phyloP scores from a whole-genome alignment of 2,113 vertebrate genomes.

The Pleuronectes platessa region DNA sequence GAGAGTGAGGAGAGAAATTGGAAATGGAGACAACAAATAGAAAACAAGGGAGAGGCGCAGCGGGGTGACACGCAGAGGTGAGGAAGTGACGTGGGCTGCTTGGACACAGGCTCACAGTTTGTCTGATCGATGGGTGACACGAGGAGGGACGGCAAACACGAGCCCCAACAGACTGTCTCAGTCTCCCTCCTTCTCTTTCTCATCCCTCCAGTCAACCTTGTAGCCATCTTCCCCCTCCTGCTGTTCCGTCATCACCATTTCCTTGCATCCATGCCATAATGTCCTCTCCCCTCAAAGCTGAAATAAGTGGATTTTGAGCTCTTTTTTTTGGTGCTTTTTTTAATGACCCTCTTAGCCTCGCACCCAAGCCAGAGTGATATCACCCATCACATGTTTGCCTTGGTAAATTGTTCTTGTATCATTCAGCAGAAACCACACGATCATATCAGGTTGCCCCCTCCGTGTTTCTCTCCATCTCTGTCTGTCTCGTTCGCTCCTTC shows the following conservation, averaged over 20 bases:
- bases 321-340: neutral
- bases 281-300: slow-evolving; percentile 31
- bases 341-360: slow-evolving; percentile 45
- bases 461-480: slow-evolving; percentile 66
- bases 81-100: slow-evolving; percentile 66
- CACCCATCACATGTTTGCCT: slow-evolving; percentile 42
- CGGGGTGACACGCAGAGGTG: slow-evolving; percentile 53
- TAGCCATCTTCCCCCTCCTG: slow-evolving; percentile 58
- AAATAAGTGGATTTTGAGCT: slow-evolving; percentile 7
- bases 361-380: slow-evolving; percentile 24
- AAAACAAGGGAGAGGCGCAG: slow-evolving; percentile 61
- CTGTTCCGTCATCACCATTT: slow-evolving; percentile 66
- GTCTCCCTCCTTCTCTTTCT: slow-evolving; percentile 57
- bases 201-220: slow-evolving; percentile 70
- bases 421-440: slow-evolving; percentile 46
- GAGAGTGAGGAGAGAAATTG: slow-evolving; percentile 68
- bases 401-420: slow-evolving; percentile 33
- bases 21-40: slow-evolving; percentile 56
- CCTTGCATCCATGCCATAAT: slow-evolving; percentile 48
- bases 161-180: slow-evolving; percentile 70
- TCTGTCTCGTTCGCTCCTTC: slow-evolving; percentile 70
- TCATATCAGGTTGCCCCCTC: slow-evolving; percentile 63
- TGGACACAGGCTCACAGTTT: slow-evolving; percentile 59
- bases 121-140: slow-evolving; percentile 68
- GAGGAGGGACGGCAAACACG: slow-evolving; percentile 55